Conservation (phyloP, 2,888 invertebrate species). For the Leptopterna dolabrata region DNA sequence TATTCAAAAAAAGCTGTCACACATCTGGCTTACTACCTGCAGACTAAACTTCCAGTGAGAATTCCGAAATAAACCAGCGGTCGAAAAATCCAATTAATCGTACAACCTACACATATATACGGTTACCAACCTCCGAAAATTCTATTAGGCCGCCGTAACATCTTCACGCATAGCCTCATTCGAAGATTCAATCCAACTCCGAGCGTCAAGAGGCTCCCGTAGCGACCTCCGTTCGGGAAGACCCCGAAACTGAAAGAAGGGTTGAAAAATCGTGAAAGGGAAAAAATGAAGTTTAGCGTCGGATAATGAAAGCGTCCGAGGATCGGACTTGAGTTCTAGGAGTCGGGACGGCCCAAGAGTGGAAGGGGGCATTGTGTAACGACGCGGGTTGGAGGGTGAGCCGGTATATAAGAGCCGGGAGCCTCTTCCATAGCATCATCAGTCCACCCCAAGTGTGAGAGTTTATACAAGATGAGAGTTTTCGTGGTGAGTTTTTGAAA, state of each 20-base stretch:
- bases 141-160: no score
- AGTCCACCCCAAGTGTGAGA: slow-evolving; percentile 4
- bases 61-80: no score
- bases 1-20: no score
- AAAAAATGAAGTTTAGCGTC: neutral
- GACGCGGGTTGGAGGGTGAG: neutral
- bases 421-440: slow-evolving; percentile 32
- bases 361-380: slow-evolving; percentile 5
- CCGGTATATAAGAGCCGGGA: neutral
- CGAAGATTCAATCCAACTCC: neutral
- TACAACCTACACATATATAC: no score
- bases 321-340: neutral
- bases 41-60: no score
- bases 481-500: slow-evolving; percentile 41
- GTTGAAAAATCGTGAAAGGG: neutral
- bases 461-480: slow-evolving; percentile 36
- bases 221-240: neutral
- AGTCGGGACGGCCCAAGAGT: neutral
- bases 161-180: neutral
- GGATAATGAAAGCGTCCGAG: neutral
- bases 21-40: no score
- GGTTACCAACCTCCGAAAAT: no score
- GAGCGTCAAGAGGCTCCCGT: neutral
- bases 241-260: neutral
- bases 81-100: no score